A percentile compares a stretch with the other conserved stretches of the same genome.
phyloP scores from a whole-genome alignment of 2,113 vertebrate species.

The Monopterus albus region DNA sequence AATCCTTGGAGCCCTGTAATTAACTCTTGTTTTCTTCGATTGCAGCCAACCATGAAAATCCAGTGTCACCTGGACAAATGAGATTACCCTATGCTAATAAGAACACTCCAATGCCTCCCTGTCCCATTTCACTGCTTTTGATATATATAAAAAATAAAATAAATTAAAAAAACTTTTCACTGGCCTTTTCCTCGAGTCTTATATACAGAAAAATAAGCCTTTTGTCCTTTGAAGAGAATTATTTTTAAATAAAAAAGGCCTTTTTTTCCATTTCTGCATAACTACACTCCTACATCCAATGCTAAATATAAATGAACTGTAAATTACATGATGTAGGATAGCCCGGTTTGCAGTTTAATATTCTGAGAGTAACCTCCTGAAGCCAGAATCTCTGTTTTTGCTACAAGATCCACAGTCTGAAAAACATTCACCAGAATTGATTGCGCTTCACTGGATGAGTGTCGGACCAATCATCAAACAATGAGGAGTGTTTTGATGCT shows the following conservation, averaged over 20 bases:
- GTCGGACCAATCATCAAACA: slow-evolving; percentile 19
- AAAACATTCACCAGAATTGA: slow-evolving; percentile 1
- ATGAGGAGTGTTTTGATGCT: slow-evolving; percentile 9
- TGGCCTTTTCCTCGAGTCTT: not conserved
- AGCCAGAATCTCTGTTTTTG: not conserved
- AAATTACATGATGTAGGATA: not conserved
- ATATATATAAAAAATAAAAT: too few species aligned
- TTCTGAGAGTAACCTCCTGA: not conserved
- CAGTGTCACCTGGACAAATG: too few species aligned
- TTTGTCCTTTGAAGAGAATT: not conserved
- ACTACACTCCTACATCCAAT: too few species aligned
- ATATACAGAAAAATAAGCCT: not conserved
- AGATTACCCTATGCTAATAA: too few species aligned
- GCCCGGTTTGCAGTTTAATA: not conserved
- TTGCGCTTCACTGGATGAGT: not conserved
- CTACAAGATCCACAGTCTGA: slow-evolving; percentile 2
- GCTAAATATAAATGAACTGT: not conserved
- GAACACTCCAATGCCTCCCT: too few species aligned
- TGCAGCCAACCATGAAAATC: too few species aligned
- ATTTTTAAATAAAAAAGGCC: not conserved
- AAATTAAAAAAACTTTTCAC: too few species aligned
- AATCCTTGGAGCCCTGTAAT: too few species aligned
- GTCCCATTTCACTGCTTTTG: too few species aligned
- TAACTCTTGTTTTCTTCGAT: too few species aligned
- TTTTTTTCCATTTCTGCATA: not conserved